Percentiles rank a stretch among this genome's conserved stretches.
These are phyloP conservation scores for Mormyrus hasselquistii DNA, from an alignment of 2,797 vertebrate genomes.

Conservation along the genomic window DNA sequence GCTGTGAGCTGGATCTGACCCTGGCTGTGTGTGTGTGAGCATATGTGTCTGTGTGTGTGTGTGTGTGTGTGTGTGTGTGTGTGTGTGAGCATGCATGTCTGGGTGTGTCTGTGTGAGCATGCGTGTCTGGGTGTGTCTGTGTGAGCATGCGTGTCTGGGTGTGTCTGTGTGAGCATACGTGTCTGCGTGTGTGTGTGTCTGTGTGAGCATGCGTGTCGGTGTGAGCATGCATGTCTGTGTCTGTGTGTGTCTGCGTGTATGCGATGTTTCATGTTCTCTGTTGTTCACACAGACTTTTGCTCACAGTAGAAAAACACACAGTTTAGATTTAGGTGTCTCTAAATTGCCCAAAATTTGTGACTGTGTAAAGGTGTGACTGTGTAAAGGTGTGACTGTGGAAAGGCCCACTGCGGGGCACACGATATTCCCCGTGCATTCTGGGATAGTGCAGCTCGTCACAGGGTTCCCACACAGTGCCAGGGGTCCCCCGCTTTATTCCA, in stretches of 20 bases:
- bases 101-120: too few species aligned
- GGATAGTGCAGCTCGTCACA: background rate
- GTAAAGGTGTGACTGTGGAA: background rate
- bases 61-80: background rate
- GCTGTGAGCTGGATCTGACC: background rate
- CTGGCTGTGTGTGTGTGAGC: background rate
- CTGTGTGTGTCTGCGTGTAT: background rate
- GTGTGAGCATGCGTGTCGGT: too few species aligned
- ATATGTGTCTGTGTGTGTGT: background rate
- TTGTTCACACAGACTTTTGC: background rate
- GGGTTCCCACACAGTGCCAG: background rate
- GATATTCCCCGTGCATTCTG: background rate
- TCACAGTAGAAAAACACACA: background rate
- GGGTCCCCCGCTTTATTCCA: background rate
- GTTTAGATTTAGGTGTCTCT: background rate
- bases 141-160: background rate
- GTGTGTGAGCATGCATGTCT: background rate
- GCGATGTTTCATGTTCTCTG: background rate
- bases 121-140: background rate
- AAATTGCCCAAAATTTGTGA: background rate
- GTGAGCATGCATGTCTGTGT: too few species aligned
- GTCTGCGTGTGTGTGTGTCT: too few species aligned
- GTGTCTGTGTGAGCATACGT: background rate
- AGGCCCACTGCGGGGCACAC: too few species aligned
- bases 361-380: background rate